Base-by-base conservation (phyloP, 2,113 vertebrate species). In the Phoxinus phoxinus region DNA sequence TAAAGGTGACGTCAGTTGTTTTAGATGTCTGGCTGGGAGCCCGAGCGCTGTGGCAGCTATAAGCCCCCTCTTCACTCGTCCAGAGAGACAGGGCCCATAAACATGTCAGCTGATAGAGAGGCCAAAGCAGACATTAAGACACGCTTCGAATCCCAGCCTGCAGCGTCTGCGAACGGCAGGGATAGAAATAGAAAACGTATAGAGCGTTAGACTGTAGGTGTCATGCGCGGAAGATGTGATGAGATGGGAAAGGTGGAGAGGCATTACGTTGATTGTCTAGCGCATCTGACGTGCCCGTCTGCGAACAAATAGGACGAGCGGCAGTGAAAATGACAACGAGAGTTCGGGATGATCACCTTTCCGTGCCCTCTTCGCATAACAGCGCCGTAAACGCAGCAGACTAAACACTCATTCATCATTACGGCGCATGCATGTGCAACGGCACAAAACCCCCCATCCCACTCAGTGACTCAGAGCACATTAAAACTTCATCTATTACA, bases 361-460 rank as follows among this genome's bases (percentile, higher is more conserved):
- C 85, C 37, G 76, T 89, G 88, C 88, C 87, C 89, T 88, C 87
- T 90, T 85, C 84, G 77, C 91, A 91, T 93, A 91, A 90, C 92
- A 92, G 92, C 88, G 84, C 89, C 87, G 91, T 94, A 93, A 94
- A 94, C 90, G 88, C 94, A 83, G 92, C 91, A 94, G 94, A 94
- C 93, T 94, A 94, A 94, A 94, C 93, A 95, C 90, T 90, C 90
- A 90, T 94, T 93, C 92, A 92, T 93, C 93, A 93, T 93, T 89
- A 93, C 90, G 37, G 86, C 69, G 83, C 92, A 91, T 89, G 86
- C 89, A 91, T 82, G 87, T 90, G 88, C 88, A 83, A 87, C 88
- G 87, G 91, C 88, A 87, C 89, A 91, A 87, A 85, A 85, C 85
- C 51, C 74, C 85, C 87, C 77, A 88, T 88, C 92, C 89, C 89